Evolutionary conservation across 1,140 invertebrate genomes (phyloP), one percentile per base, ranked within the genome.

Genomic region (Caenorhabditis brenneri): DNA sequence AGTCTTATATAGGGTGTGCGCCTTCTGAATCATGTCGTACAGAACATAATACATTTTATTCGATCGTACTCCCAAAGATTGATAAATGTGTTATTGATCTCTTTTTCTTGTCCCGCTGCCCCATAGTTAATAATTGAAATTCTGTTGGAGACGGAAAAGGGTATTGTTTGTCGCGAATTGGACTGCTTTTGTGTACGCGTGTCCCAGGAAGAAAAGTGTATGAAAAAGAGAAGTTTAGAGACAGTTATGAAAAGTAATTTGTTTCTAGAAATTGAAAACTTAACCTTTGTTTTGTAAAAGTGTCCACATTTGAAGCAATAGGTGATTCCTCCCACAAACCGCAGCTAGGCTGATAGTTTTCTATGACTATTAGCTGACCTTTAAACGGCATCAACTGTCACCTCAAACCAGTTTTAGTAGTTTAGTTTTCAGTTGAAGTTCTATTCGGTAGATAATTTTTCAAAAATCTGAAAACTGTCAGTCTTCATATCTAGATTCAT

Each of bases 21-120:
- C 36, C 36, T 74, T 74, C 33, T 74, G 65, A 74, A 74, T 74
- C 65, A 74, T 74, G 65, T 74, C 36, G 65, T 74, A 74, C 65
- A 39, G 65, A 74, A 74, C 65, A 74, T 74, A 74, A 74, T 74
- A 74, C 65, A 74, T 74, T 74, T 74, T 74, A 74, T 74, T 74
- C 65, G 65, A 46, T 74, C 65, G 65, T 74, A 74, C 65, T 74
- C 65, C 36, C 36, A 74, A 74, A 74, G 65, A 74, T 74, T 74
- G 65, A 74, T 74, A 74, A 74, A 74, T 46, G 65, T 74, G 65
- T 74, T 74, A 74, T 74, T 39, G 65, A 74, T 74, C 65, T 33
- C 65, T 46, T 10, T n/a, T 42, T 42, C n/a, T n/a, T 33, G 10
- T 24, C n/a, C 36, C 36, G 12, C 12, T 42, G 15, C 12, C 19